phyloP scores from a whole-genome alignment of 2,888 invertebrate species.

The Dicranocentrus wangi region DNA sequence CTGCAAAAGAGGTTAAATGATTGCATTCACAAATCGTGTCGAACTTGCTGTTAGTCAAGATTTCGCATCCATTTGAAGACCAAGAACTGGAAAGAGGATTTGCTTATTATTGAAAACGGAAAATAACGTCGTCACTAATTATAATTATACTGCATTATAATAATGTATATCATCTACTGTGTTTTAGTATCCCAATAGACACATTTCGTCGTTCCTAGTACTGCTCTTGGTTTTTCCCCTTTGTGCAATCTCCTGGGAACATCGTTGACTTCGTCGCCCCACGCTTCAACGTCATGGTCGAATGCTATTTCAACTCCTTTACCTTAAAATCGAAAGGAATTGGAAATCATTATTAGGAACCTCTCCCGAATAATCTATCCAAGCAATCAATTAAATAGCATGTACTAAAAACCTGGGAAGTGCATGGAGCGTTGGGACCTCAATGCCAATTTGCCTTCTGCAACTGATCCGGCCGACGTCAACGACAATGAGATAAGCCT shows the following conservation, averaged over 20 bases:
- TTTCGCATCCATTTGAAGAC: conserved; percentile 72
- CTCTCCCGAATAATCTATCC: no score
- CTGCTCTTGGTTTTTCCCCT: conserved; percentile 69
- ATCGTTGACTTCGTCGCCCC: conserved; percentile 55
- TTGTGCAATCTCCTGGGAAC: conserved; percentile 67
- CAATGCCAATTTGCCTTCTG: neutral
- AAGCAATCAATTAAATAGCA: no score
- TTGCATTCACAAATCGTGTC: conserved; percentile 75
- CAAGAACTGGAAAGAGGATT: conserved; percentile 70
- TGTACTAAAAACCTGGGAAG: no score
- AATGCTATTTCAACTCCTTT: conserved; percentile 68
- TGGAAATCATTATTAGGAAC: no score
- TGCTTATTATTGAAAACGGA: no score
- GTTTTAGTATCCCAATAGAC: conserved; percentile 67
- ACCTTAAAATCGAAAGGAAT: conserved; percentile 31
- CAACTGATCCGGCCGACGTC: neutral
- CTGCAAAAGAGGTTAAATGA: conserved; percentile 75
- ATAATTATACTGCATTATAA: no score
- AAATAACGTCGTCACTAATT: no score
- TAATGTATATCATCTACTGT: no score
- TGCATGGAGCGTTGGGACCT: neutral
- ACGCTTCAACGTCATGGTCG: conserved; percentile 69
- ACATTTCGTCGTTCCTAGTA: conserved; percentile 64
- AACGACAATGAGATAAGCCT: conserved; percentile 62
- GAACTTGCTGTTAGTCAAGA: conserved; percentile 74